Percentiles rank a stretch among this genome's conserved stretches.
Conservation (phyloP, 2,797 vertebrate genomes). For the Mus caroli region DNA sequence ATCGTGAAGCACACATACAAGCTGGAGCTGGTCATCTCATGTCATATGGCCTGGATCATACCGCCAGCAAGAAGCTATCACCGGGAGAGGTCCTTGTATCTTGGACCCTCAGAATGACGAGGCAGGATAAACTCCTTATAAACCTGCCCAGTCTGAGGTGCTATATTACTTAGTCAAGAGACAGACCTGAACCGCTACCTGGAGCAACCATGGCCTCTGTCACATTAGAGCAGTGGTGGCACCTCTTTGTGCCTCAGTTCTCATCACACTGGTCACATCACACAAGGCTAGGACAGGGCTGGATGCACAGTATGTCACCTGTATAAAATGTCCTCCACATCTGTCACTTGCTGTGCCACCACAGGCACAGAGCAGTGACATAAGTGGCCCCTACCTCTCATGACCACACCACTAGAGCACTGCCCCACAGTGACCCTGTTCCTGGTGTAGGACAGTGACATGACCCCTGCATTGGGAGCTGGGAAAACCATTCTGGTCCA, state of each 20-base stretch:
- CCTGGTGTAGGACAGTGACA: not conserved
- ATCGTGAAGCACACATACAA: not conserved
- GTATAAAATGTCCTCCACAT: accelerated
- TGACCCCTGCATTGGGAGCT: not conserved
- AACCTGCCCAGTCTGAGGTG: not conserved
- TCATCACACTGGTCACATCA: not conserved
- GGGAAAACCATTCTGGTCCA: not conserved
- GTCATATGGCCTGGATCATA: not conserved
- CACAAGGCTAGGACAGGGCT: not conserved
- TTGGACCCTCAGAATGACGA: not conserved
- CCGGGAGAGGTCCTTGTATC: not conserved
- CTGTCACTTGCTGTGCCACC: not conserved
- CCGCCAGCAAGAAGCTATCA: not conserved
- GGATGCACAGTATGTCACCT: not conserved
- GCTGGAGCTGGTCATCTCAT: not conserved
- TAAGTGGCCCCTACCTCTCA: not conserved
- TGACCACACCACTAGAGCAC: accelerated
- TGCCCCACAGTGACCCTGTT: too few species aligned
- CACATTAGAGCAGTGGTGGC: not conserved
- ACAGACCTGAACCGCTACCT: not conserved
- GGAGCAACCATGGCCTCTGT: not conserved
- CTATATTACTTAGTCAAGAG: not conserved
- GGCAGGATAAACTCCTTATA: not conserved
- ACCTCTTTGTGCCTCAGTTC: not conserved
- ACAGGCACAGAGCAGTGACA: not conserved